Evolutionary conservation across 2,888 invertebrate species (phyloP).

Genomic region (Andrena dorsata): DNA sequence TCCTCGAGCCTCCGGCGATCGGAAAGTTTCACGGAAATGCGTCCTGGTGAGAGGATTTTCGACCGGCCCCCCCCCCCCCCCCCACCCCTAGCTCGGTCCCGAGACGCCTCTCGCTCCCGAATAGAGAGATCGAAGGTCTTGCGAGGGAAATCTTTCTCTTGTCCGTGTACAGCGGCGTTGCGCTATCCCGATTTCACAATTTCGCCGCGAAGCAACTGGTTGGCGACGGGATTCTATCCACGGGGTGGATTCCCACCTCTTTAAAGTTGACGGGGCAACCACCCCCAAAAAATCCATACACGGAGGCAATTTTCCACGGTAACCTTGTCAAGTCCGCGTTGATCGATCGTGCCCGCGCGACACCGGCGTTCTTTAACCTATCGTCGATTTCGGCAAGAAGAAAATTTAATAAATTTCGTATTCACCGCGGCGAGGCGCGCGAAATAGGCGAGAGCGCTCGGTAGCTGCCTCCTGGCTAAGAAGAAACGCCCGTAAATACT

Average conservation of each 20-base stretch:
- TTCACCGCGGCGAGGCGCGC: constrained; percentile 25
- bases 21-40: constrained; percentile 70
- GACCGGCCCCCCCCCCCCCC: constrained; percentile 43
- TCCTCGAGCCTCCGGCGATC: constrained; percentile 68
- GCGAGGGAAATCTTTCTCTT: constrained; percentile 13
- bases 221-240: background rate
- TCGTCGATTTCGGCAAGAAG: constrained; percentile 3
- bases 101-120: constrained; percentile 14
- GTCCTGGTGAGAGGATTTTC: constrained; percentile 63
- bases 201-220: constrained; percentile 51
- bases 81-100: constrained; percentile 33
- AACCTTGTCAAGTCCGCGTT: constrained; percentile 36
- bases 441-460: constrained; percentile 3
- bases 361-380: background rate
- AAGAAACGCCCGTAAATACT: constrained; percentile 32
- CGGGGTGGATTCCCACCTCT: background rate
- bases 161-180: constrained; percentile 14
- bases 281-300: constrained; percentile 27
- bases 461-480: constrained; percentile 25
- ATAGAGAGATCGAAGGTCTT: constrained; percentile 45
- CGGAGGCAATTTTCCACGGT: constrained; percentile 44
- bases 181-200: constrained; percentile 39
- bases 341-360: constrained; percentile 2
- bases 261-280: constrained; percentile 26
- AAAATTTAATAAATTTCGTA: constrained; percentile 58